These are phyloP conservation scores for Penaeus indicus DNA, from an alignment of 1,140 invertebrate genomes.

Conservation along the genomic window DNA sequence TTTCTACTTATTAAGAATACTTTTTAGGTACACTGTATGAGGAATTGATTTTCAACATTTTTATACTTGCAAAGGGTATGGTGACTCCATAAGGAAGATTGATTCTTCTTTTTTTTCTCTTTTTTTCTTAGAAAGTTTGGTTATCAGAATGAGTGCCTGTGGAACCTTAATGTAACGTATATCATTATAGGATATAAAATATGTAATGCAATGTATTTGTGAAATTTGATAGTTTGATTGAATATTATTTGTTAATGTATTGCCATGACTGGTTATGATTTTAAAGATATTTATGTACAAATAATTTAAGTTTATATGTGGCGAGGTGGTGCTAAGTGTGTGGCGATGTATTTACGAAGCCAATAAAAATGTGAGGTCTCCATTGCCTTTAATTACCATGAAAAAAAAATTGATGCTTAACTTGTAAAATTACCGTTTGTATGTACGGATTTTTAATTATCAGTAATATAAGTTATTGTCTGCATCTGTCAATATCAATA, in stretches of 20 bases:
- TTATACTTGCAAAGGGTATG: slow-evolving; percentile 49
- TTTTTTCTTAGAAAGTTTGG: slow-evolving; percentile 18
- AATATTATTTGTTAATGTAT: slow-evolving; percentile 59
- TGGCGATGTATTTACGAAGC: slow-evolving; percentile 60
- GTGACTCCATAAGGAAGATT: slow-evolving; percentile 50
- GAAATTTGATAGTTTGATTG: slow-evolving; percentile 40
- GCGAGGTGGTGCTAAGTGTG: slow-evolving; percentile 59
- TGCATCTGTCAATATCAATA: no score
- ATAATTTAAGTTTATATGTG: slow-evolving; percentile 61
- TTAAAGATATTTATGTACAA: slow-evolving; percentile 62
- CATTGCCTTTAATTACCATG: no score
- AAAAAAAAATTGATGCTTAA: no score
- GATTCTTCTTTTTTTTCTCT: slow-evolving; percentile 2
- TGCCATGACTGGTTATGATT: slow-evolving; percentile 59
- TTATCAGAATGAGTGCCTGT: slow-evolving; percentile 55
- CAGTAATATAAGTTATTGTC: no score
- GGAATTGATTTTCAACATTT: slow-evolving; percentile 49
- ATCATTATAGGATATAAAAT: slow-evolving; percentile 47
- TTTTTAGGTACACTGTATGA: slow-evolving; percentile 51
- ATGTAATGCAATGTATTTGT: slow-evolving; percentile 44
- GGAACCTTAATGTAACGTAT: slow-evolving; percentile 46
- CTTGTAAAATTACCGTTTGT: no score
- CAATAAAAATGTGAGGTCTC: slow-evolving; percentile 61
- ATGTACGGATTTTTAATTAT: no score
- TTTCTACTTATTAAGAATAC: slow-evolving; percentile 61